Evolutionary conservation across 2,113 vertebrate genomes (phyloP).

Genomic region (Erpornis zantholeuca): DNA sequence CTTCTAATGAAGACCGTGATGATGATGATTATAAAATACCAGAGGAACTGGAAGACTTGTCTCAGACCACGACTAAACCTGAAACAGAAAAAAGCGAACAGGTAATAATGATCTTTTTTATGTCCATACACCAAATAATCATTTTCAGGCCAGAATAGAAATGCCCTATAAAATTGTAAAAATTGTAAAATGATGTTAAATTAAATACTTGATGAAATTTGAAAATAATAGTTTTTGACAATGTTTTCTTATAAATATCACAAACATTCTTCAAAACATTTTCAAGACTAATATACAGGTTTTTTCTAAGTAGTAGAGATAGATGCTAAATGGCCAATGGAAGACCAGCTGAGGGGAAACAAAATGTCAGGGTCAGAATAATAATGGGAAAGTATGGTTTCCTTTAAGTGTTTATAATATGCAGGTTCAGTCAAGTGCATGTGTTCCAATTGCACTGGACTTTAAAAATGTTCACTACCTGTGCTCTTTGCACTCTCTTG

Average conservation of each 20-base stretch:
- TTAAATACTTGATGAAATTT: neutral
- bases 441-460: neutral
- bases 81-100: slow-evolving; percentile 2
- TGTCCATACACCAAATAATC: neutral
- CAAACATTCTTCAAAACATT: neutral
- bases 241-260: neutral
- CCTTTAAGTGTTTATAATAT: neutral
- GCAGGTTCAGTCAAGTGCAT: neutral
- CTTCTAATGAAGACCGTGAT: slow-evolving; percentile 77
- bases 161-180: neutral
- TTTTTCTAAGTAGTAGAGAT: neutral
- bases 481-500: neutral
- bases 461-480: neutral
- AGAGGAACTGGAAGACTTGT: neutral
- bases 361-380: neutral
- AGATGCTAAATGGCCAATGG: neutral
- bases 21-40: slow-evolving; percentile 59
- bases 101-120: slow-evolving; percentile 28
- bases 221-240: neutral
- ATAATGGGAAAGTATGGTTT: neutral
- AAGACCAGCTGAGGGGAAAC: neutral
- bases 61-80: neutral
- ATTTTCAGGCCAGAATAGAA: neutral
- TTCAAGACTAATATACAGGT: neutral
- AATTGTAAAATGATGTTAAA: neutral